Base-by-base conservation (phyloP, 2,113 vertebrate genomes). In the Protobothrops flavoviridis region DNA sequence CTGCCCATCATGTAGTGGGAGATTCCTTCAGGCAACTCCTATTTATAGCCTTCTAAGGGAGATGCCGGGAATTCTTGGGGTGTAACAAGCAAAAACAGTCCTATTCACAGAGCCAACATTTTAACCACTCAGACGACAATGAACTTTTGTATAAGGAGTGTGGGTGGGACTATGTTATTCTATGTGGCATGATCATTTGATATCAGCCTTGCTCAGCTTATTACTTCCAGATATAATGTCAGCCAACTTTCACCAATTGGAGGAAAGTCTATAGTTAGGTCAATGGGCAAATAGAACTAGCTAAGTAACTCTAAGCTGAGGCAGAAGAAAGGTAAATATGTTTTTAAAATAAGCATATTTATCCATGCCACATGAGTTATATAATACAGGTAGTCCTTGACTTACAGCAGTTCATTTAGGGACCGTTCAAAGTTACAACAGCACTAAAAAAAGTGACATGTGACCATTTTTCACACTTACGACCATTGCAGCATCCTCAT, bases 21-120 rank as follows among this genome's bases (percentile, higher is more conserved):
- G 88, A 96, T 95, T 95, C 95, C 91, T 91, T 95, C 24, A 87
- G 91, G 89, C 85, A 0, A 93, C 91, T 85, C 43, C 43, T 94
- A 90, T 92, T 91, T 90, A 53, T 93, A 92, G 93, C 91, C 93
- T 94, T 94, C 87, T 3, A 94, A 96, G 93, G 4, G 29, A 81
- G 93, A 91, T 94, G 91, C 93, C 93, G 86, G 93, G 90, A 93
- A 97, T 97, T 96, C 95, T 91, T 89, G 85, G 64, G 0, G 0
- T 93, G 88, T 93, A 95, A 92, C 53, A 85, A 52, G 87, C 13
- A 85, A 86, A 59, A 95, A 53, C 59, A 94, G 93, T 55, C 85
- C 91, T 52, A 29, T 92, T 91, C 89, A 85, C 8, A 33, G 56
- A 89, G 24, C 26, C 64, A 45, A 50, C 43, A 57, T 85, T 90